A percentile compares a stretch with the other conserved stretches of the same genome.
Conservation (phyloP, 2,797 vertebrate genomes). For the Ispidina picta region DNA sequence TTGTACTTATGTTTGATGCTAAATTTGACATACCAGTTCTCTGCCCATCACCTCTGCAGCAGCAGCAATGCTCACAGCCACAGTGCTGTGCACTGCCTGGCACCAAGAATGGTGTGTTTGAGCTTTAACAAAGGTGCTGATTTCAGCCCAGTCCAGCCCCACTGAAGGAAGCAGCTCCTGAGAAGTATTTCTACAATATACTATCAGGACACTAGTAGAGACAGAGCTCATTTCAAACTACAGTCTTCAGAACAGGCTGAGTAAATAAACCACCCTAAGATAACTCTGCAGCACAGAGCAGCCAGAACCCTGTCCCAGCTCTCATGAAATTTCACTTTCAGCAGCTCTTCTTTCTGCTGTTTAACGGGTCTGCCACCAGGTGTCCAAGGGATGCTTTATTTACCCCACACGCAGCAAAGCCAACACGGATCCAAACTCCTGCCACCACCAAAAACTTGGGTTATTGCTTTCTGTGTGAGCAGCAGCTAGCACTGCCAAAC, state of each 20-base stretch:
- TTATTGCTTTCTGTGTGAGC: background rate
- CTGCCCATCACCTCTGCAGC: background rate
- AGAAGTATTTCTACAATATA: background rate
- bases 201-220: background rate
- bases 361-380: background rate
- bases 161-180: background rate
- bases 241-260: background rate
- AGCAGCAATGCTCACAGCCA: background rate
- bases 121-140: background rate
- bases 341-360: background rate
- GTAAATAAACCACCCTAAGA: background rate
- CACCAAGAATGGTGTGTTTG: background rate
- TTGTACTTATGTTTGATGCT: background rate
- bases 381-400: background rate
- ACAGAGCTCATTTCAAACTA: background rate
- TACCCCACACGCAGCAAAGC: background rate
- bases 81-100: no score
- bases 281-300: background rate
- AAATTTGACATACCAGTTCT: background rate
- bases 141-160: background rate
- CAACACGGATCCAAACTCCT: background rate
- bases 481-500: background rate
- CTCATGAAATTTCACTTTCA: background rate
- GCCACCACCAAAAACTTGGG: background rate
- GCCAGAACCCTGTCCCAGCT: background rate